Conservation (phyloP, 2,113 vertebrate species). For the Manacus vitellinus region DNA sequence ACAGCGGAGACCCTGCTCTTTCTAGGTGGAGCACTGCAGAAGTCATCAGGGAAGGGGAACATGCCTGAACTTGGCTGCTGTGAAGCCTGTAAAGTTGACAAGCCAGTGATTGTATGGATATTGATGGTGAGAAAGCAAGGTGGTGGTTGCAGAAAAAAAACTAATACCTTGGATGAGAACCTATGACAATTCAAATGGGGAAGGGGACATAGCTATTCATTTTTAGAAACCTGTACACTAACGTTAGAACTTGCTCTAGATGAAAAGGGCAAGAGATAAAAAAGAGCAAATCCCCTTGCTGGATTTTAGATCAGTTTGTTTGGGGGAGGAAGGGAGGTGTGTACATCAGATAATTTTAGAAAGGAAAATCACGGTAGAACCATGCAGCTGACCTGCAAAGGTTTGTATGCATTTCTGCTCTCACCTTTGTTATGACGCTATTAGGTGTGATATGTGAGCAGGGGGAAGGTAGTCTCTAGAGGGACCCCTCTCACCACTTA, state of each 20-base stretch:
- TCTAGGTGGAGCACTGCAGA: background rate
- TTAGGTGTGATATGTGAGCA: background rate
- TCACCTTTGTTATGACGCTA: background rate
- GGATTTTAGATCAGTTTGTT: background rate
- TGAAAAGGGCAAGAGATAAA: background rate
- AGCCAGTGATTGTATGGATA: background rate
- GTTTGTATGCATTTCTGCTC: background rate
- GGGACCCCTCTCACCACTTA: background rate
- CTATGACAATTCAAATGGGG: background rate
- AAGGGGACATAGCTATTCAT: background rate
- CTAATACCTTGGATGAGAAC: background rate
- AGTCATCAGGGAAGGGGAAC: background rate
- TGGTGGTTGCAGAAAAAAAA: background rate
- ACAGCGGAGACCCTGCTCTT: accelerated
- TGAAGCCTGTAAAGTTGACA: background rate
- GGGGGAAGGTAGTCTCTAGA: background rate
- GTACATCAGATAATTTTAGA: background rate
- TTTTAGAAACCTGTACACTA: background rate
- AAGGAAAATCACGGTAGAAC: background rate
- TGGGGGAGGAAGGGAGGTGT: background rate
- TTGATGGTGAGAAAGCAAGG: background rate
- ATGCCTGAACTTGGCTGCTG: background rate
- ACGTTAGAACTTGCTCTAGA: background rate
- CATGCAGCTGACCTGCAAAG: background rate
- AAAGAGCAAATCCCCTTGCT: background rate